These are phyloP conservation scores for Microchirus variegatus DNA, from an alignment of 2,797 vertebrate genomes.

Conservation along the genomic window DNA sequence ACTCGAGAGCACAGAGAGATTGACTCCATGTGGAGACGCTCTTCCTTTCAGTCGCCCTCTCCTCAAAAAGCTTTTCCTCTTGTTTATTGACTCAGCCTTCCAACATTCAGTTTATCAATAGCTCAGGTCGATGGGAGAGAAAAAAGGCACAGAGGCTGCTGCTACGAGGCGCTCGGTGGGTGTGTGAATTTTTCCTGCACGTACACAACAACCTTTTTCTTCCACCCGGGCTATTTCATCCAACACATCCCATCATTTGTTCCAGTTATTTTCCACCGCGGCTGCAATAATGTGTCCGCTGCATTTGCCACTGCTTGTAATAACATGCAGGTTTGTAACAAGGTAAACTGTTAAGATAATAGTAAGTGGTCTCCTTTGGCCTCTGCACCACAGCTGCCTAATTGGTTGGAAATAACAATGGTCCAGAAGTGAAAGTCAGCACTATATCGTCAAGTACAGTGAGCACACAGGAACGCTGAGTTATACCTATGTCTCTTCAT, in stretches of 20 bases:
- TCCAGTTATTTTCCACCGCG: conserved; percentile 52
- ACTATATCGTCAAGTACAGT: conserved; percentile 25
- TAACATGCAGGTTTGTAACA: conserved; percentile 23
- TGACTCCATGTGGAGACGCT: conserved; percentile 31
- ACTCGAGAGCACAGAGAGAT: conserved; percentile 26
- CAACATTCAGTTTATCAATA: conserved; percentile 67
- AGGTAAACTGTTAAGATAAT: conserved; percentile 29
- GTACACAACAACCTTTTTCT: conserved; percentile 3
- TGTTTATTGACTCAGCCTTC: conserved; percentile 69
- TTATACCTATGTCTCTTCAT: conserved; percentile 40
- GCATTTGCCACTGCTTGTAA: conserved; percentile 23
- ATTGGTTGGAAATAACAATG: conserved; percentile 50
- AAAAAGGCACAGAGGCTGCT: conserved; percentile 56
- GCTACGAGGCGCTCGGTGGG: conserved; percentile 31
- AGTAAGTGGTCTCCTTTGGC: conserved; percentile 36
- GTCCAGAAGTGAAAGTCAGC: conserved; percentile 16
- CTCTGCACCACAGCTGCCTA: conserved; percentile 28
- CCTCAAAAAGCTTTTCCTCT: conserved; percentile 66
- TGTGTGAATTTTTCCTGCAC: conserved; percentile 3
- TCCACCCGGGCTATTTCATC: conserved; percentile 25
- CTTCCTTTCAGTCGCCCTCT: conserved; percentile 42
- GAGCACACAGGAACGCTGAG: conserved; percentile 41
- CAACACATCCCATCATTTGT: conserved; percentile 45
- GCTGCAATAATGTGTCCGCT: conserved; percentile 40
- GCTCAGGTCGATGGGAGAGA: conserved; percentile 50